phyloP scores from a whole-genome alignment of 1,140 invertebrate genomes.

The Drosophila obscura region DNA sequence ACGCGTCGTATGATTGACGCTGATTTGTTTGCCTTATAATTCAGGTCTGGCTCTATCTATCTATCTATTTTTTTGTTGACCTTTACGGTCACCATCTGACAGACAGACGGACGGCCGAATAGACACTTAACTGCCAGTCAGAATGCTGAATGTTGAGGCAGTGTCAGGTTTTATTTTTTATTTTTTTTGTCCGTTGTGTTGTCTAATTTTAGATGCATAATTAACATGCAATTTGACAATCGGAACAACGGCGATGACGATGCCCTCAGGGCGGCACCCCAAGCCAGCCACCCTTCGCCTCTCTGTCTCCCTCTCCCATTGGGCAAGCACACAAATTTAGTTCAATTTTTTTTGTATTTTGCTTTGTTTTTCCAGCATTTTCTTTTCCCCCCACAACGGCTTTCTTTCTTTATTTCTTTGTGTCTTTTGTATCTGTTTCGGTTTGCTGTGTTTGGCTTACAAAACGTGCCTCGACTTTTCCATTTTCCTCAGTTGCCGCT shows the following conservation, averaged over 20 bases:
- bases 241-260: conserved; percentile 41
- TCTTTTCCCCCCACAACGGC: conserved; percentile 2
- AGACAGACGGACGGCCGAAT: no score
- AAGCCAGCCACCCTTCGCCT: neutral
- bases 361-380: conserved; percentile 4
- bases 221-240: conserved; percentile 71
- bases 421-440: conserved; percentile 9
- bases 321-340: conserved; percentile 45
- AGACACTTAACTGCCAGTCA: conserved; percentile 23
- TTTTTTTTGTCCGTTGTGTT: conserved; percentile 7
- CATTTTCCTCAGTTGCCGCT: conserved; percentile 71
- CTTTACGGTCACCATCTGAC: conserved; percentile 21
- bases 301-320: neutral
- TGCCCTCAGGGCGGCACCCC: conserved; percentile 5
- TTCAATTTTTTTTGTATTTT: conserved; percentile 25
- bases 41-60: conserved; percentile 12
- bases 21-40: conserved; percentile 64
- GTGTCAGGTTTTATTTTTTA: conserved; percentile 17
- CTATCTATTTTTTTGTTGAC: conserved; percentile 15
- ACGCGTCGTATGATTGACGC: conserved; percentile 68
- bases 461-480: conserved; percentile 54
- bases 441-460: conserved; percentile 25
- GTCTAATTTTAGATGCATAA: conserved; percentile 67
- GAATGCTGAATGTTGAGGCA: neutral
- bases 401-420: conserved; percentile 2